Percentiles rank a stretch among this genome's conserved stretches.
Conservation (phyloP, 2,888 invertebrate species). For the Andrena bicolor region DNA sequence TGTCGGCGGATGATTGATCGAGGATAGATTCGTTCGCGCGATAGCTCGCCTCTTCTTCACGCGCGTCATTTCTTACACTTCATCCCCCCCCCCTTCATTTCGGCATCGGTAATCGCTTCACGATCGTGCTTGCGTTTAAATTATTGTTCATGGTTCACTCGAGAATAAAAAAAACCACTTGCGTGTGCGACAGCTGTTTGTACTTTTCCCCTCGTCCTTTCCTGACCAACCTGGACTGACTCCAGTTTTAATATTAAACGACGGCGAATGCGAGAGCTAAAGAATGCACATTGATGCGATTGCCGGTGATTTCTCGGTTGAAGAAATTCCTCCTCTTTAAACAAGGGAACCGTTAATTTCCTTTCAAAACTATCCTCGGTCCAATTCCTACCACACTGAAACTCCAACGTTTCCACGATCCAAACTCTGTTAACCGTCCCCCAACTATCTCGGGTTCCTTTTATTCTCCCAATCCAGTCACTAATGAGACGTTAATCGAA, state of each 20-base stretch:
- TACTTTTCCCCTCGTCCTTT: not conserved
- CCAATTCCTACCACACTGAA: no score
- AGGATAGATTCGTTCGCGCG: conserved; percentile 29
- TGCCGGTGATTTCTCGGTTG: no score
- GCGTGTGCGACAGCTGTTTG: not conserved
- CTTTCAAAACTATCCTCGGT: no score
- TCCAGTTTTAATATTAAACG: no score
- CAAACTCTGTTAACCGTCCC: no score
- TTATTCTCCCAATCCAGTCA: no score
- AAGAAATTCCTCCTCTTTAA: no score
- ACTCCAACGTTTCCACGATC: no score
- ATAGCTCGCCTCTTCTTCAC: conserved; percentile 48
- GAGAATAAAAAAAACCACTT: conserved; percentile 49
- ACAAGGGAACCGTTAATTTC: no score
- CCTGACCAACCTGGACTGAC: not conserved
- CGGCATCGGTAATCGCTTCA: conserved; percentile 32
- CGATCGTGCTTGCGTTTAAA: conserved; percentile 50
- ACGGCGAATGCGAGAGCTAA: no score
- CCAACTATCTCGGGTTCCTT: no score
- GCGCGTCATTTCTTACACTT: conserved; percentile 26
- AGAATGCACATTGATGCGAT: no score
- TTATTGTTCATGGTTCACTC: conserved; percentile 54
- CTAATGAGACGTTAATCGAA: not conserved
- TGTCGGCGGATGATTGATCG: conserved; percentile 37
- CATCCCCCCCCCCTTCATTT: conserved; percentile 21